Percentiles rank a stretch among this genome's conserved stretches.
These are phyloP conservation scores for Pangasianodon gigas DNA, from an alignment of 2,113 vertebrate species.

Conservation along the genomic window DNA sequence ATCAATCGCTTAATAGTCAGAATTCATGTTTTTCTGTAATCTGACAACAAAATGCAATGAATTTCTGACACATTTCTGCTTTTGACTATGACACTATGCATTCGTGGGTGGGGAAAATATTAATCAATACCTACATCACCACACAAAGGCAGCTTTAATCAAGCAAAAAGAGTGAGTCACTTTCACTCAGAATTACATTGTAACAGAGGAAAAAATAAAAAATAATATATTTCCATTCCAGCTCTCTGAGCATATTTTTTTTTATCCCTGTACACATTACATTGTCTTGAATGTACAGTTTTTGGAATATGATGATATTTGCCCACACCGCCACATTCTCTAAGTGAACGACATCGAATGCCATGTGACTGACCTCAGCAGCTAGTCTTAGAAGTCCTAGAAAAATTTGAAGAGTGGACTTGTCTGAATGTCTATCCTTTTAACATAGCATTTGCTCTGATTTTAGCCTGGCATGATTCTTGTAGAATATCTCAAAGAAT, in stretches of 20 bases:
- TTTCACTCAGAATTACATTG: background rate
- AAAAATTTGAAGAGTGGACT: background rate
- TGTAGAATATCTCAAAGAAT: background rate
- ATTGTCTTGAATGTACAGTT: background rate
- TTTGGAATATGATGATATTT: background rate
- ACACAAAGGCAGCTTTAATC: background rate
- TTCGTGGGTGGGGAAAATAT: background rate
- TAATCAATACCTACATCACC: background rate
- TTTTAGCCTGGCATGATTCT: background rate
- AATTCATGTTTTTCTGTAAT: background rate
- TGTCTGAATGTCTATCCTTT: too few relatives aligned
- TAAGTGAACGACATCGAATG: background rate
- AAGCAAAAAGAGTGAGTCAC: conserved; percentile 11
- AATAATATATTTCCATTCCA: background rate
- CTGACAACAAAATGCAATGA: background rate
- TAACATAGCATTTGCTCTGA: background rate
- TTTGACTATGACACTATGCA: background rate
- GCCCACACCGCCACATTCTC: background rate
- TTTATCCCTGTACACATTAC: background rate
- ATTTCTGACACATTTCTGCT: background rate
- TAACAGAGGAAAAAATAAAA: too few relatives aligned
- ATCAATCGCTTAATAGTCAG: background rate
- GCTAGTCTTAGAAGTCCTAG: background rate
- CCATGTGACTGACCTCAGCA: background rate
- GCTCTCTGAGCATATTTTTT: background rate